Percentiles rank a stretch among this genome's conserved stretches.
phyloP scores from a whole-genome alignment of 2,113 vertebrate species.

The Apteryx owenii region DNA sequence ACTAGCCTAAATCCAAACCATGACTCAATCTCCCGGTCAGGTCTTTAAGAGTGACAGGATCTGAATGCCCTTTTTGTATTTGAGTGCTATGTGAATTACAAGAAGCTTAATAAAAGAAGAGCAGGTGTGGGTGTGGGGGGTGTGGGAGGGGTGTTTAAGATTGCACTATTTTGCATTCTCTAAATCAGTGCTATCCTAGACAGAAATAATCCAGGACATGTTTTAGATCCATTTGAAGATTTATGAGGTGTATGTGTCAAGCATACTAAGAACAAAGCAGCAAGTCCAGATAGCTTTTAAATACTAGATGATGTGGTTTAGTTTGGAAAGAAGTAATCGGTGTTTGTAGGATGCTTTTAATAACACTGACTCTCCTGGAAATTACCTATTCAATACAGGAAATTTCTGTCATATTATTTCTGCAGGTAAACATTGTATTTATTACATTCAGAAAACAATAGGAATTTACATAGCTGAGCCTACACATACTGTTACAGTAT shows the following conservation, averaged over 20 bases:
- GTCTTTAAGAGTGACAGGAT: neutral
- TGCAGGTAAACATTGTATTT: constrained; percentile 60
- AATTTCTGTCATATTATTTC: constrained; percentile 54
- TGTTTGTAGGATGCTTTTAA: neutral
- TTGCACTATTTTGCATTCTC: neutral
- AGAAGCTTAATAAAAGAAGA: neutral
- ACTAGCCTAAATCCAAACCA: constrained; percentile 10
- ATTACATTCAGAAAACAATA: constrained; percentile 49
- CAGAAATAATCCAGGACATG: neutral
- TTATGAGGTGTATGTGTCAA: neutral
- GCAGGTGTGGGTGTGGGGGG: too few relatives aligned
- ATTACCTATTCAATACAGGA: constrained; percentile 31
- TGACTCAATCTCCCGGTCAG: neutral
- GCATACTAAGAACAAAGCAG: constrained; percentile 1
- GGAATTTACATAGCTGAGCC: constrained; percentile 29
- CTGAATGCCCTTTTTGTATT: neutral
- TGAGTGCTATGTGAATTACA: neutral
- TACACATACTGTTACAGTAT: neutral
- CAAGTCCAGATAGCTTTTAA: constrained; percentile 21
- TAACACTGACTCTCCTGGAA: constrained; percentile 11
- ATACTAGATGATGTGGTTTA: neutral
- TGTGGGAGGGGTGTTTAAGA: neutral
- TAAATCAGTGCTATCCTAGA: neutral
- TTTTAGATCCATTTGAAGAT: neutral
- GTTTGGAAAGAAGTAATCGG: constrained; percentile 8